These are phyloP conservation scores for Cryptosula pallasiana DNA, from an alignment of 2,888 invertebrate genomes.

Conservation along the genomic window DNA sequence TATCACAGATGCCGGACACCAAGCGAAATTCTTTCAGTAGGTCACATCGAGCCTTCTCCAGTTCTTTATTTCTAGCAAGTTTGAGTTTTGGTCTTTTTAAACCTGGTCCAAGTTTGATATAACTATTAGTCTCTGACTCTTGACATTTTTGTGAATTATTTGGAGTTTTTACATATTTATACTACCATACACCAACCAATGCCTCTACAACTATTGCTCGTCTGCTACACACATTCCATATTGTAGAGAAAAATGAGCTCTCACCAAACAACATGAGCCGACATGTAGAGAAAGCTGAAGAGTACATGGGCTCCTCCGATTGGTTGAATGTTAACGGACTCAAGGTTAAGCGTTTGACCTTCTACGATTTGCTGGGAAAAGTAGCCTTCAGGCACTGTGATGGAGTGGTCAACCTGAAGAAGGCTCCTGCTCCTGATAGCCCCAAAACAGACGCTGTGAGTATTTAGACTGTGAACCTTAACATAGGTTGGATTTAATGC, in stretches of 20 bases:
- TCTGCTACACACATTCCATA: too few relatives aligned
- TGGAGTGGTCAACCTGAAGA: conserved; percentile 45
- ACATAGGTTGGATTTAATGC: neutral
- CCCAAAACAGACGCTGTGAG: conserved; percentile 50
- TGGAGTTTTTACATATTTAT: too few relatives aligned
- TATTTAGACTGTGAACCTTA: conserved; percentile 23
- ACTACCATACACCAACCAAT: too few relatives aligned
- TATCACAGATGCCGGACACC: conserved; percentile 36
- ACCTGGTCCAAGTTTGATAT: too few relatives aligned
- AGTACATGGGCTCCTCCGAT: conserved; percentile 49
- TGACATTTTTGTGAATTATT: too few relatives aligned
- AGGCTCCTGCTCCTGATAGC: conserved; percentile 35
- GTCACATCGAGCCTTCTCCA: too few relatives aligned
- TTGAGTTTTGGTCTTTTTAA: too few relatives aligned
- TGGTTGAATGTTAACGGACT: conserved; percentile 51
- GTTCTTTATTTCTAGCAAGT: too few relatives aligned
- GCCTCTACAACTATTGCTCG: too few relatives aligned
- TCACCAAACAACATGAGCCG: conserved; percentile 16
- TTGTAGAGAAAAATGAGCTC: neutral
- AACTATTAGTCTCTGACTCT: too few relatives aligned
- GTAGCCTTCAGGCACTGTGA: conserved; percentile 53
- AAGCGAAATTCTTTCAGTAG: conserved; percentile 27
- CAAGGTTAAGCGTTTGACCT: conserved; percentile 42
- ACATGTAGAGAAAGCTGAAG: conserved; percentile 34
- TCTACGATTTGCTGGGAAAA: conserved; percentile 45